phyloP scores from a whole-genome alignment of 2,888 invertebrate genomes.

The Phytoseiulus persimilis region DNA sequence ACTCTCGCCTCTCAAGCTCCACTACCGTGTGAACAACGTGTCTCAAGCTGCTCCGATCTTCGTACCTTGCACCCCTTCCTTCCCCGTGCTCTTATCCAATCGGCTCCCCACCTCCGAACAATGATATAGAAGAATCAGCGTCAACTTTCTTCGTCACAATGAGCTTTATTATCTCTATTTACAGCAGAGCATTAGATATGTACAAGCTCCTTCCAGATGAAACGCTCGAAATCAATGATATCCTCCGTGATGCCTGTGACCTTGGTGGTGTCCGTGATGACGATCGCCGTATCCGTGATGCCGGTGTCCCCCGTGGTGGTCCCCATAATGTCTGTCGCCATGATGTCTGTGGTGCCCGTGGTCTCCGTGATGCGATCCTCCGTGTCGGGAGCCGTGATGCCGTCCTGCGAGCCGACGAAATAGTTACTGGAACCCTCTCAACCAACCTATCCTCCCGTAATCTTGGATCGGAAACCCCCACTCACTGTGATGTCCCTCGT shows the following conservation, averaged over 20 bases:
- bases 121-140: too few species aligned
- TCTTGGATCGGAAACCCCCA: not conserved
- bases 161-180: too few species aligned
- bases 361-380: not conserved
- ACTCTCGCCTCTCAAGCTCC: too few species aligned
- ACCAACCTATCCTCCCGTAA: not conserved
- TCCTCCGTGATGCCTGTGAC: not conserved
- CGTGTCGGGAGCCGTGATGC: not conserved
- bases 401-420: not conserved
- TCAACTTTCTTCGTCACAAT: too few species aligned
- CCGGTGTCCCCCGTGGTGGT: not conserved
- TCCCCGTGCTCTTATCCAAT: too few species aligned
- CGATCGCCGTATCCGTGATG: not conserved
- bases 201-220: too few species aligned
- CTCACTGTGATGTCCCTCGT: constrained; percentile 7
- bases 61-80: too few species aligned
- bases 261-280: not conserved
- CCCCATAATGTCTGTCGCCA: constrained; percentile 11
- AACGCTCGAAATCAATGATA: not conserved
- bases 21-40: too few species aligned
- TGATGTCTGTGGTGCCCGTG: not conserved
- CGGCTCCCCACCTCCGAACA: too few species aligned
- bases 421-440: not conserved
- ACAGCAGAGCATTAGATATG: too few species aligned
- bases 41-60: too few species aligned